Base-by-base conservation (phyloP, 2,113 vertebrate genomes). In the Lophotis ruficrista region DNA sequence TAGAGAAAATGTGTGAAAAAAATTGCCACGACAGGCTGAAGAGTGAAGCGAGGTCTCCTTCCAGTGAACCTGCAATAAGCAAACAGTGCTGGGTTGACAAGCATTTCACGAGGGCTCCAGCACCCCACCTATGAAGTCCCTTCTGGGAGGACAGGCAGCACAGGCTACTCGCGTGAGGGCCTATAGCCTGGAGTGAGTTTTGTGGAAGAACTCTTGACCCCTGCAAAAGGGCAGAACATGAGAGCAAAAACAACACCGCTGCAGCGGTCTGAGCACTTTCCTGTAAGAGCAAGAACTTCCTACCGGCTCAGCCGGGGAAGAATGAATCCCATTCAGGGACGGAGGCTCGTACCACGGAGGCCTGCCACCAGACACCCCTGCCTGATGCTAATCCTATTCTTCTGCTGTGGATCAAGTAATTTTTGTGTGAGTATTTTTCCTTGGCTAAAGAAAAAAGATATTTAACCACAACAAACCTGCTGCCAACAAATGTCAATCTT, bases 371-470 rank as follows among this genome's bases (percentile, higher is more conserved):
- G 77, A 96, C 77, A 88, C 93, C 80, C 86, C 68, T 93, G 95
- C 96, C 93, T 96, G 91, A 73, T 54, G 65, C 47, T 96, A 96
- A 94, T 96, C 93, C 97, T 94, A 73, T 94, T 96, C 93, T 96
- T 90, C 95, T 96, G 73, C 93, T 83, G 84, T 7, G 23, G 80
- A 96, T 89, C 83, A 86, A 93, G 83, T 91, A 86, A 92, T 93
- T 96, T 73, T 82, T 94, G 72, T 85, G 70, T 25, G 81, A 82
- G 68, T 83, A 70, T 83, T 92, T 95, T 93, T 93, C 62, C 69
- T 86, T 82, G 93, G 70, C 94, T 95, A 94, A 85, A 90, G 94
- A 90, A 95, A 94, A 95, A 86, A 95, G 80, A 96, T 92, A 66
- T 69, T 90, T 93, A 93, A 95, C 87, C 92, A 93, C 92, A 95